Base-by-base conservation (phyloP, 92 coral and sea anemone species). In the Palythoa caribaeorum region DNA sequence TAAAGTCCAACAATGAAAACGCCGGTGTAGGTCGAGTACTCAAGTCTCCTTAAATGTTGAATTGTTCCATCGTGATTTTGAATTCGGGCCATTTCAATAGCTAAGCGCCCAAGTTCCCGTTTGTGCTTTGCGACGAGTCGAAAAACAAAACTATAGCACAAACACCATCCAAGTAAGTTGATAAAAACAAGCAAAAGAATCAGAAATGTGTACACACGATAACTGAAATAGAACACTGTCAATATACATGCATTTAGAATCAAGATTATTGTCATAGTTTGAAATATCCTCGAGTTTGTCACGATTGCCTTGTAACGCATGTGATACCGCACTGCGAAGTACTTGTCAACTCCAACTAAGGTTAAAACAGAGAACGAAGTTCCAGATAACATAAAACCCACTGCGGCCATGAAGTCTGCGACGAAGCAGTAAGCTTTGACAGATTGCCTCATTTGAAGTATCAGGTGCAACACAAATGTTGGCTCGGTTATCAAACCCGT, bases 351-450 rank as follows among this genome's bases (percentile, higher is more conserved):
- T 11, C 74, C 85, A 10, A 80, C 53, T 1, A 54, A 14, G 3
- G 85, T 80, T 39, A 80, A 17, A 14, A 68, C 75, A 3, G 85
- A 80, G 85, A 80, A 80, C 7, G 85, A 80, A 19, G 85, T 80
- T 2, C 73, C 85, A 1, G 85, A 80, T 12, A 80, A 65, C 85
- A 80, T 80, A 20, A 80, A 80, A 1, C 85, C 85, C 39, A 80
- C 60, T 20, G 60, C 85, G 40, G 85, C 85, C 85, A 80, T 80
- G 11, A 80, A 65, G 13, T 80, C 85, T 19, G 85, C 73, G 8
- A 80, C 85, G 13, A 80, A 19, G 60, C 85, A 80, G 20, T 65
- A 80, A 19, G 85, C 85, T 3, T 44, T 20, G 39, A 40, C 21
- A 3, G 73, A 38, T n/a, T 80, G 57, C n/a, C 11, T 65, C 85